phyloP scores from a whole-genome alignment of 92 coral and sea anemone species.

The Zoanthus gigantus region DNA sequence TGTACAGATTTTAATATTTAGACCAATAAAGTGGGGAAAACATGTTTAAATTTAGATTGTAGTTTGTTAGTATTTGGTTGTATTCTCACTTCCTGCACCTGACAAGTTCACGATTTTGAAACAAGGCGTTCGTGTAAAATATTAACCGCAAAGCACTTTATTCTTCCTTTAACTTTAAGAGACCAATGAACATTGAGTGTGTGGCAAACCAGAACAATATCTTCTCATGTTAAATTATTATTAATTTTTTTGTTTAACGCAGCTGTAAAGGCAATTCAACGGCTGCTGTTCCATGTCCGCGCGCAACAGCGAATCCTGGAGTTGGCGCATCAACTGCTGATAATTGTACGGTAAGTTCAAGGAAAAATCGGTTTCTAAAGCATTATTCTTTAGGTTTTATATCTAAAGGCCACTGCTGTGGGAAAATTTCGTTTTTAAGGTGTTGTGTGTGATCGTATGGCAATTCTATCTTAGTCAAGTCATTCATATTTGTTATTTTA shows the following conservation, averaged over 20 bases:
- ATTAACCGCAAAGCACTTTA: slow-evolving; percentile 14
- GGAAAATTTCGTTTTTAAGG: no score
- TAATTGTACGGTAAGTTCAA: slow-evolving; percentile 77
- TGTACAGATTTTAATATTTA: neutral
- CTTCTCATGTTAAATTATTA: neutral
- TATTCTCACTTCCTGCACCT: slow-evolving; percentile 12
- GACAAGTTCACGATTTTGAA: neutral
- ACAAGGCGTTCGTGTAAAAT: neutral
- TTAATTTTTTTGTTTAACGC: neutral
- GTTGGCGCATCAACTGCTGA: slow-evolving; percentile 70
- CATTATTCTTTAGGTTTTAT: neutral
- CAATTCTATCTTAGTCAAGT: no score
- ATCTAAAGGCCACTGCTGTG: neutral
- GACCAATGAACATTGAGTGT: neutral
- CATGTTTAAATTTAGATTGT: neutral
- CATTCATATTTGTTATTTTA: no score
- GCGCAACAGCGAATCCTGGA: slow-evolving; percentile 74
- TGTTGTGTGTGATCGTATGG: no score
- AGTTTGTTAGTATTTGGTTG: neutral
- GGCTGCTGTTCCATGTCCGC: slow-evolving; percentile 81
- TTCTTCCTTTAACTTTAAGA: neutral
- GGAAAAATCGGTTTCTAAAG: neutral
- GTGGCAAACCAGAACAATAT: neutral
- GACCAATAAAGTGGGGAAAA: neutral
- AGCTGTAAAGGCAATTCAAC: slow-evolving; percentile 90